Evolutionary conservation across 2,797 vertebrate species (phyloP).

Genomic region (Simalia tracyae): DNA sequence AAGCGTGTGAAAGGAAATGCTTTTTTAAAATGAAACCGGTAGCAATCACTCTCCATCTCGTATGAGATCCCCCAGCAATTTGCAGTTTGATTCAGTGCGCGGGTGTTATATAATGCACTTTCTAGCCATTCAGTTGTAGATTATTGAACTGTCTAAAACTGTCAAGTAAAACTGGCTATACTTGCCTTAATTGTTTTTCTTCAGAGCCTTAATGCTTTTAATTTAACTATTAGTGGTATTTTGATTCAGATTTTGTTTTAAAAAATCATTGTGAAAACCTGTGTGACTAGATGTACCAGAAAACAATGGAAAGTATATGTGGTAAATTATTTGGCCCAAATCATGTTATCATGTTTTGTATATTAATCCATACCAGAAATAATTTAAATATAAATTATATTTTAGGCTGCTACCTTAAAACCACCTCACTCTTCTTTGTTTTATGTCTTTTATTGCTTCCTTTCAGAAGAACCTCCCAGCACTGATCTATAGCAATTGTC

Average conservation of each 20-base stretch:
- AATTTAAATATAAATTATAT: constrained; percentile 50
- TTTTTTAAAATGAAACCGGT: constrained; percentile 35
- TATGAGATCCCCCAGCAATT: constrained; percentile 34
- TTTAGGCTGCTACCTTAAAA: neutral
- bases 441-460: neutral
- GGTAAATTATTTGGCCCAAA: constrained; percentile 37
- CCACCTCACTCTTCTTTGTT: neutral
- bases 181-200: constrained; percentile 43
- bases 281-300: constrained; percentile 15
- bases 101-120: constrained; percentile 33
- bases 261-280: constrained; percentile 32
- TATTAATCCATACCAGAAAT: constrained; percentile 42
- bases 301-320: constrained; percentile 41
- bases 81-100: constrained; percentile 28
- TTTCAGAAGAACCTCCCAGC: neutral
- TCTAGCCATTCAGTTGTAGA: constrained; percentile 29
- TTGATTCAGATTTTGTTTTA: constrained; percentile 14
- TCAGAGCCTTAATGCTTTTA: constrained; percentile 38
- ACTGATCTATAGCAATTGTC: neutral
- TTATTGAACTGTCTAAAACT: constrained; percentile 23
- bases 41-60: constrained; percentile 1
- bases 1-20: constrained; percentile 42
- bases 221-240: neutral
- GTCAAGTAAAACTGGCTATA: neutral
- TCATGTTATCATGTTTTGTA: constrained; percentile 42